Evolutionary conservation across 2,113 vertebrate genomes (phyloP).

Genomic region (Casuarius casuarius): DNA sequence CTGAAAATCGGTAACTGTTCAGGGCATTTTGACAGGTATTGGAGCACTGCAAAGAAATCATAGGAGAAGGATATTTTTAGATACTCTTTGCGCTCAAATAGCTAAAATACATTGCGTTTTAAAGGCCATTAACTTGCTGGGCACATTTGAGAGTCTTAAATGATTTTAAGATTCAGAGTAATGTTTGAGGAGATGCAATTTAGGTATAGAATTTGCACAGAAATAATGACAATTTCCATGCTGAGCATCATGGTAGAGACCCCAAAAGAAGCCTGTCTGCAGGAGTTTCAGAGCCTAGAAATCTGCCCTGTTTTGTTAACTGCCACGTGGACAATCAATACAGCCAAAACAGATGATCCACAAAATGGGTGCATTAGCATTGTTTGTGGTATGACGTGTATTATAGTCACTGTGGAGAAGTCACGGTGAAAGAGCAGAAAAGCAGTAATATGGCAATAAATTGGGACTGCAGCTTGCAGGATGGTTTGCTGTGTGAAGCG

Average conservation of each 20-base stretch:
- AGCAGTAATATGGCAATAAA: fast-evolving
- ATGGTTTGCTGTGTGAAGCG: too few relatives aligned
- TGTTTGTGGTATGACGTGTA: background rate
- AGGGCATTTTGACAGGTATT: fast-evolving
- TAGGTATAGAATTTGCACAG: background rate
- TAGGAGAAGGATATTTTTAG: background rate
- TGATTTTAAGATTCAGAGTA: background rate
- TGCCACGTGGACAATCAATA: background rate
- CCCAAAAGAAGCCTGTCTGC: fast-evolving
- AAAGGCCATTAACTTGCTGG: background rate
- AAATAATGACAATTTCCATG: fast-evolving
- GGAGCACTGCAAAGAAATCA: background rate
- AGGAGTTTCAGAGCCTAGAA: fast-evolving
- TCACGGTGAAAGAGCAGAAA: fast-evolving
- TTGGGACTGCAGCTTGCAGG: fast-evolving
- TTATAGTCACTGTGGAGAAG: fast-evolving
- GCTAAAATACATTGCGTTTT: background rate
- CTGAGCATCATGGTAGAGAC: fast-evolving
- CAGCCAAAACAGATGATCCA: fast-evolving
- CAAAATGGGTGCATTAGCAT: fast-evolving
- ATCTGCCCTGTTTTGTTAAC: background rate
- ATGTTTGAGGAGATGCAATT: background rate
- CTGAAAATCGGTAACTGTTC: fast-evolving
- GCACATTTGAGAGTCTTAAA: background rate
- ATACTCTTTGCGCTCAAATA: background rate